phyloP scores from a whole-genome alignment of 2,797 vertebrate species.

The Halcyon badia region DNA sequence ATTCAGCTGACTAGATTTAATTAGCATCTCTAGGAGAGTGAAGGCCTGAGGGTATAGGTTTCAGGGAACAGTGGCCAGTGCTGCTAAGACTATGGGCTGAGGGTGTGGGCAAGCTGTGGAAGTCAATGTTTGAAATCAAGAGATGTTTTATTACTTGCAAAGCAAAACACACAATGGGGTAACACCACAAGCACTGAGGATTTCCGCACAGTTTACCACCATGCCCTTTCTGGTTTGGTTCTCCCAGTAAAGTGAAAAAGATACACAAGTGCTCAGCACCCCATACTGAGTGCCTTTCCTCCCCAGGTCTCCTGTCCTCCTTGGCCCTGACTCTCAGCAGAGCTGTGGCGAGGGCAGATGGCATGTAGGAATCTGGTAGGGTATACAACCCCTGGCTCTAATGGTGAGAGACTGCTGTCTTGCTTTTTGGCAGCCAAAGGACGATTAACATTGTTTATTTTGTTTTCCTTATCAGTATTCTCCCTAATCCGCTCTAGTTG shows the following conservation, averaged over 20 bases:
- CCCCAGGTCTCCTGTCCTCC: neutral
- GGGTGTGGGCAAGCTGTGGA: neutral
- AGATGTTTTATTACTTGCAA: neutral
- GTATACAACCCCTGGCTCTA: neutral
- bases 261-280: neutral
- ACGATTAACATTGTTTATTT: neutral
- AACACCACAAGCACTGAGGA: neutral
- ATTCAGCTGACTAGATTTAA: neutral
- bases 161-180: neutral
- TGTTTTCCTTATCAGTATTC: neutral
- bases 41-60: neutral
- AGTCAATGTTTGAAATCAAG: neutral
- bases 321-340: neutral
- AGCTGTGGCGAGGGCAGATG: rapidly evolving
- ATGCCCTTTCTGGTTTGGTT: neutral
- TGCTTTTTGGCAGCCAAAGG: neutral
- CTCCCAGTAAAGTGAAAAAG: neutral
- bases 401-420: neutral
- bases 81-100: neutral
- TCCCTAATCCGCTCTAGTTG: neutral
- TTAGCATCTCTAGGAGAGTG: neutral
- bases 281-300: neutral
- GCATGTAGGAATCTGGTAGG: neutral
- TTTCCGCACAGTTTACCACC: neutral
- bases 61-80: rapidly evolving